phyloP scores from a whole-genome alignment of 2,113 vertebrate genomes.

The Nibea albiflora region DNA sequence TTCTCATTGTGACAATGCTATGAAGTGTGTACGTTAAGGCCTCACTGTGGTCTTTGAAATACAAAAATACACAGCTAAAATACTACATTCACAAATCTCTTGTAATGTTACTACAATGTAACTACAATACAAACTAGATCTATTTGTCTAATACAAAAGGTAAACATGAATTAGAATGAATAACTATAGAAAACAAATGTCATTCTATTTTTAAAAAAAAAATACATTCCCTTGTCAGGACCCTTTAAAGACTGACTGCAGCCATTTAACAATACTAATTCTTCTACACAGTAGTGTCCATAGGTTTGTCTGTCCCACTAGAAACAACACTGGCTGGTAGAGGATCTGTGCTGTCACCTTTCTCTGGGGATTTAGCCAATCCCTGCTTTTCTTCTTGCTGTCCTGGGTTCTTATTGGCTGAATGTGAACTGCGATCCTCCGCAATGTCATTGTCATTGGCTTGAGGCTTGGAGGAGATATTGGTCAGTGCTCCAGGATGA shows the following conservation, averaged over 20 bases:
- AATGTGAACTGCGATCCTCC: slow-evolving; percentile 56
- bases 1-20: slow-evolving; percentile 62
- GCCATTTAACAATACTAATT: slow-evolving; percentile 51
- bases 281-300: slow-evolving; percentile 67
- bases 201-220: slow-evolving; percentile 68
- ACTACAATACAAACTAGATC: slow-evolving; percentile 66
- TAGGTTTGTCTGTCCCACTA: slow-evolving; percentile 46
- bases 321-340: slow-evolving; percentile 41
- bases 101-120: slow-evolving; percentile 54
- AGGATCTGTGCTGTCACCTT: slow-evolving; percentile 64
- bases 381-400: slow-evolving; percentile 67
- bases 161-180: slow-evolving; percentile 67
- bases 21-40: slow-evolving; percentile 71
- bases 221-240: slow-evolving; percentile 80
- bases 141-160: slow-evolving; percentile 63
- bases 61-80: slow-evolving; percentile 73
- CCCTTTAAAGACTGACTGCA: slow-evolving; percentile 59
- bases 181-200: slow-evolving; percentile 63
- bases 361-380: slow-evolving; percentile 65
- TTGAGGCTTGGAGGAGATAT: slow-evolving; percentile 66
- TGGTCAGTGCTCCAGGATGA: slow-evolving; percentile 73
- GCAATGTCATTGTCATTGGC: slow-evolving; percentile 69
- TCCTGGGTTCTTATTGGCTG: slow-evolving; percentile 54
- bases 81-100: slow-evolving; percentile 73
- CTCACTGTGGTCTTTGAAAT: slow-evolving; percentile 79